A percentile compares a stretch with the other conserved stretches of the same genome.
Evolutionary conservation across 2,888 invertebrate genomes (phyloP).

Genomic region (Germaria angustata): DNA sequence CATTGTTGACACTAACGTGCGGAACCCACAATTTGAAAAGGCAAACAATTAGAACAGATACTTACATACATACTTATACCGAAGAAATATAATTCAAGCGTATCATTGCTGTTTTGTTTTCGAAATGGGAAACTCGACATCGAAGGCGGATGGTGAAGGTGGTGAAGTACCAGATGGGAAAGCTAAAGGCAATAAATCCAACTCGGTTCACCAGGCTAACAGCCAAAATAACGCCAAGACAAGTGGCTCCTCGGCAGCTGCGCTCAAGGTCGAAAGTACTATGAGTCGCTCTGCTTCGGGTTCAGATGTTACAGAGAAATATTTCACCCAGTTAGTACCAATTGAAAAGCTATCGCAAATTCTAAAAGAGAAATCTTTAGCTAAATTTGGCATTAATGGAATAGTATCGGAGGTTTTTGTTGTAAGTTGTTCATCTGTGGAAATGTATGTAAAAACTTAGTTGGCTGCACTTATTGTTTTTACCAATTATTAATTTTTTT

Average conservation of each 20-base stretch:
- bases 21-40: background rate
- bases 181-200: slow-evolving; percentile 64
- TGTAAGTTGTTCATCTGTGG: slow-evolving; percentile 70
- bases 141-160: slow-evolving; percentile 72
- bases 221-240: slow-evolving; percentile 44
- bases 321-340: slow-evolving; percentile 84
- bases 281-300: slow-evolving; percentile 84
- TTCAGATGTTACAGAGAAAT: slow-evolving; percentile 84
- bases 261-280: slow-evolving; percentile 65
- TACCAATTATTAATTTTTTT: no score
- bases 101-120: background rate
- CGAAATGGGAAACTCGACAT: slow-evolving; percentile 74
- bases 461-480: no score
- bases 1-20: slow-evolving; percentile 31
- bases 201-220: background rate
- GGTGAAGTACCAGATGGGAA: slow-evolving; percentile 64
- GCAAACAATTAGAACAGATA: slow-evolving; percentile 9
- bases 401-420: slow-evolving; percentile 83
- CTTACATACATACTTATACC: background rate
- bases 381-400: slow-evolving; percentile 86
- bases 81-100: background rate
- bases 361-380: slow-evolving; percentile 85
- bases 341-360: slow-evolving; percentile 89
- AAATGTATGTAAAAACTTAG: background rate
- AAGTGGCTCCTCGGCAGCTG: slow-evolving; percentile 24